A percentile compares a stretch with the other conserved stretches of the same genome.
Conservation (phyloP, 2,113 vertebrate genomes). For the Cyanistes caeruleus region DNA sequence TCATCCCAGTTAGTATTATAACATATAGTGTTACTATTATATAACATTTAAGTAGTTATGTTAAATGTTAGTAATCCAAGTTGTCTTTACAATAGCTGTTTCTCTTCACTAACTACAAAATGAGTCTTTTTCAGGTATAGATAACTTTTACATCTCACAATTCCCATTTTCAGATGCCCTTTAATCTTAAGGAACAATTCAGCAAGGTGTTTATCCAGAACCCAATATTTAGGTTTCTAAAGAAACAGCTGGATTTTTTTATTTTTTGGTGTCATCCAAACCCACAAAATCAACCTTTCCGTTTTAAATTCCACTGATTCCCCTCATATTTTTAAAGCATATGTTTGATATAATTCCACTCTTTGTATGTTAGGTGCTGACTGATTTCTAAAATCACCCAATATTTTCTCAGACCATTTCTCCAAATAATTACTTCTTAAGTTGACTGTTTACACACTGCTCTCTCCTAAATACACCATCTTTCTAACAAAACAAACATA, state of each 20-base stretch:
- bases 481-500: neutral
- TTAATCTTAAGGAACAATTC: neutral
- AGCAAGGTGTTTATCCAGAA: neutral
- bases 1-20: neutral
- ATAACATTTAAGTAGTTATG: too few relatives aligned
- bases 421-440: neutral
- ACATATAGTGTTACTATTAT: neutral
- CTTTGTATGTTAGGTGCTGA: neutral
- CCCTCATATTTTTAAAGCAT: neutral
- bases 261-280: neutral
- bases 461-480: neutral
- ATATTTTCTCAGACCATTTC: neutral
- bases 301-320: neutral
- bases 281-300: neutral
- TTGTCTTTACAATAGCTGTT: neutral
- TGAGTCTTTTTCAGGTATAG: neutral
- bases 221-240: neutral
- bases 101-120: neutral
- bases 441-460: fast-evolving
- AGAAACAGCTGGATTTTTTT: neutral
- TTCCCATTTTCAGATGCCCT: neutral
- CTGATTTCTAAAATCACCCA: neutral
- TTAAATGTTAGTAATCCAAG: neutral
- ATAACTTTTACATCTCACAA: neutral
- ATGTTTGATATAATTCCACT: neutral